Evolutionary conservation across 2,888 invertebrate species (phyloP).

Genomic region (Erebia ligea): DNA sequence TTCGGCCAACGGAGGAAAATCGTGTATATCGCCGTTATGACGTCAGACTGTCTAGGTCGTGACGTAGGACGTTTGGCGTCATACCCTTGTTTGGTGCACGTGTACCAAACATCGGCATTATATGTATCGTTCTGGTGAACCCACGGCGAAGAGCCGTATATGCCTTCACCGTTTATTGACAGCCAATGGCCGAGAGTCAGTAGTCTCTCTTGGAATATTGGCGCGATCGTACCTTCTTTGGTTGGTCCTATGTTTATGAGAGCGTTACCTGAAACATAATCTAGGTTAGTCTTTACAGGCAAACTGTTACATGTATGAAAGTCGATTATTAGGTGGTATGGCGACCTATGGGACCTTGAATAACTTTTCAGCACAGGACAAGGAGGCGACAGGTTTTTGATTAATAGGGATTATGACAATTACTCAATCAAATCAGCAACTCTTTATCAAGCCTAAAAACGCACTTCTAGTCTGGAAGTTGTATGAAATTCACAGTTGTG

Average conservation of each 20-base stretch:
- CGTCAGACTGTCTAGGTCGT: constrained; percentile 47
- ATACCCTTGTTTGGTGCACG: constrained; percentile 60
- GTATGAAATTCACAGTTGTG: too few species aligned
- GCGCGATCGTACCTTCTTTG: constrained; percentile 92
- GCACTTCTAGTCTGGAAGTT: too few species aligned
- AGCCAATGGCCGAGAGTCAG: constrained; percentile 92
- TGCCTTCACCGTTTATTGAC: constrained; percentile 92
- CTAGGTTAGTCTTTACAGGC: too few species aligned
- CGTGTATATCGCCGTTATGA: constrained; percentile 83
- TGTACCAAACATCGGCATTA: constrained; percentile 90
- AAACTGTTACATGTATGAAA: too few species aligned
- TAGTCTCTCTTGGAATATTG: constrained; percentile 94
- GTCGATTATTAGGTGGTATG: too few species aligned
- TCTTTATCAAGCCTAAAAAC: too few species aligned
- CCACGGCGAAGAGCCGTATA: constrained; percentile 92
- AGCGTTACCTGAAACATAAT: constrained; percentile 85
- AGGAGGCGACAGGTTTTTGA: too few species aligned
- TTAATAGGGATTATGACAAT: too few species aligned
- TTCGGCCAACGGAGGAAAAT: constrained; percentile 88
- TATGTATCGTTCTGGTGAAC: constrained; percentile 90
- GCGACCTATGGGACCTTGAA: too few species aligned
- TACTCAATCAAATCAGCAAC: too few species aligned
- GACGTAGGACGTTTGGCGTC: constrained; percentile 53
- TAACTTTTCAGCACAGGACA: too few species aligned
- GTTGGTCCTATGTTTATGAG: constrained; percentile 95